Evolutionary conservation across 2,113 vertebrate genomes (phyloP), one percentile per base, ranked within the genome.

Genomic region (Gnathonemus echidnorhynchus): DNA sequence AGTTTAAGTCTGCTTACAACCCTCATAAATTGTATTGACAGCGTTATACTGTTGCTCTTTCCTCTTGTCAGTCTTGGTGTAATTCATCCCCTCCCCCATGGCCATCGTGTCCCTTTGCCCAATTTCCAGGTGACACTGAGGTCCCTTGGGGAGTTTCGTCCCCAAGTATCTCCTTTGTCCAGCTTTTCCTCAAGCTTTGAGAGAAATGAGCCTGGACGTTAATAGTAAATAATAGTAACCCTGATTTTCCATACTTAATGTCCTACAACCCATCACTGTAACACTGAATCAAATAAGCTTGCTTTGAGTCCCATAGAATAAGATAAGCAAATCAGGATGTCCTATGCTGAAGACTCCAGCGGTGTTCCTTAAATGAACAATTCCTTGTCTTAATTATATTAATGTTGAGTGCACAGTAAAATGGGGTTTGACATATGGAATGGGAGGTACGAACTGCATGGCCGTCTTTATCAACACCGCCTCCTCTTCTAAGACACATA

Each of bases 231-330:
- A 84, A 46, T 13, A 50, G 70, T 1, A 31, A 31, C 11, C 62
- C 42, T 19, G 86, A n/a, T 77, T 70, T 70, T 21, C 42, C 24
- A 56, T 70, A 56, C 70, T 39, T 77, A 27, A 89, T 53, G 48
- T 39, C 27, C 15, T 42, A 77, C 80, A n/a, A 24, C 3, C 49
- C 27, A 27, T 48, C 88, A 88, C 49, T 31, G 21, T 27, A 88
- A 74, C 50, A 86, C 52, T 89, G 89, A 92, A 39, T 92, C 46
- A 70, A 85, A 45, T 39, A 27, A 46, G 70, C 45, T 52, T 87
- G 49, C 66, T 87, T n/a, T 46, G 77, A 88, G 35, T 21, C 52
- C 35, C 74, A 35, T 46, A 10, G 48, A 88, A 21, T 48, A 86
- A 49, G 77, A 45, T 48, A 84, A 84, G 42, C 42, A n/a, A 46